These are phyloP conservation scores for Petroica traversi DNA, from an alignment of 2,113 vertebrate genomes.

Conservation along the genomic window DNA sequence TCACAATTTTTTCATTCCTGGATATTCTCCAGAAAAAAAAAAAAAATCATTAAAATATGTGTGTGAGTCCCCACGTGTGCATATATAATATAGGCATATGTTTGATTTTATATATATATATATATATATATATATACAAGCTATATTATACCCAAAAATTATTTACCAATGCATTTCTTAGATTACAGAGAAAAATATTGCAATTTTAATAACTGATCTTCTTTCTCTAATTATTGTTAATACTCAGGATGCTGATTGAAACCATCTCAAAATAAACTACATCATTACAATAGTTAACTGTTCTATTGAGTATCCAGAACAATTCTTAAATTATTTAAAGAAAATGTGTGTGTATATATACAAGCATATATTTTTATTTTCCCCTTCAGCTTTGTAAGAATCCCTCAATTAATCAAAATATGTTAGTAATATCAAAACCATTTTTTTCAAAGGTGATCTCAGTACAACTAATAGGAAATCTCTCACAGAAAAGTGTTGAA, in stretches of 20 bases:
- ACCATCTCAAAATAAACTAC: not conserved
- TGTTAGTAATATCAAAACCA: not conserved
- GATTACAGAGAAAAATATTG: not conserved
- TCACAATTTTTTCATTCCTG: not conserved
- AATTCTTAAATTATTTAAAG: not conserved
- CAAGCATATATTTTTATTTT: not conserved
- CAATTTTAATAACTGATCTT: not conserved
- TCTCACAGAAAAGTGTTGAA: not conserved
- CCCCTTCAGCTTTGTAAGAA: not conserved
- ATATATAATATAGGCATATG: not conserved
- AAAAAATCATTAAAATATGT: not conserved
- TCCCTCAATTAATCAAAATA: not conserved
- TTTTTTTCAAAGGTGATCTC: not conserved
- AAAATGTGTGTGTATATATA: not conserved
- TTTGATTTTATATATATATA: not conserved
- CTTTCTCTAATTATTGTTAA: not conserved
- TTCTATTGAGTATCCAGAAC: not conserved
- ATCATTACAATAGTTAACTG: not conserved
- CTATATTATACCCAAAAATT: not conserved
- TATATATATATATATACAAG: not conserved
- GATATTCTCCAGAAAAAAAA: not conserved
- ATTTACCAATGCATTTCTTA: not conserved
- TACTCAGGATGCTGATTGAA: not conserved
- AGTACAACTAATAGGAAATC: not conserved
- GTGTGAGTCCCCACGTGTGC: fast-evolving